A percentile compares a stretch with the other conserved stretches of the same genome.
Conservation (phyloP, 1,140 invertebrate genomes). For the Bicyclus anynana region DNA sequence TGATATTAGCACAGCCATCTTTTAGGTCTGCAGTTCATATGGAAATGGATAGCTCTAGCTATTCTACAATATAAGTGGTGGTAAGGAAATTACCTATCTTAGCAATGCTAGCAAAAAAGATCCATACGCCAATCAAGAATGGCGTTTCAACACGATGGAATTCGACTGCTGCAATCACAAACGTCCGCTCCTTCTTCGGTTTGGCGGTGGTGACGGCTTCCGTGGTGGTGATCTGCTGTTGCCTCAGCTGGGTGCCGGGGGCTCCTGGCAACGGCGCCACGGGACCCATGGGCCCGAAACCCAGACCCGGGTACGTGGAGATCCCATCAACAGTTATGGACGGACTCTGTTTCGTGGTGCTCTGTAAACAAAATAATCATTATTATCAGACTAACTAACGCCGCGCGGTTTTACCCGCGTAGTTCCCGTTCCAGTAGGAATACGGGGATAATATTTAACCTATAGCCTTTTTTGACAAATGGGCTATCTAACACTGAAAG, state of each 20-base stretch:
- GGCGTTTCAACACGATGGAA: conserved; percentile 93
- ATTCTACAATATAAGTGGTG: no score
- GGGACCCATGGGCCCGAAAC: conserved; percentile 69
- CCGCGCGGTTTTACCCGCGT: no score
- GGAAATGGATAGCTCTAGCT: no score
- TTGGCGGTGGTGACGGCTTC: conserved; percentile 45
- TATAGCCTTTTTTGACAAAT: no score
- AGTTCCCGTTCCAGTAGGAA: no score
- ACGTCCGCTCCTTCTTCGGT: conserved; percentile 45
- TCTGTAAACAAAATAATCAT: conserved; percentile 38
- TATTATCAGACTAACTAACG: no score
- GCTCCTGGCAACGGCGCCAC: conserved; percentile 54
- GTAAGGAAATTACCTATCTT: conserved; percentile 97
- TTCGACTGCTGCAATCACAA: conserved; percentile 89
- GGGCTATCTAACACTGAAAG: no score
- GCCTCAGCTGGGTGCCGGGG: conserved; percentile 50
- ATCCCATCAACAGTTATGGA: conserved; percentile 69
- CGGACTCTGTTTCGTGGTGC: conserved; percentile 68
- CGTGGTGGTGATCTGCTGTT: conserved; percentile 50
- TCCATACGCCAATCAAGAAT: conserved; percentile 96
- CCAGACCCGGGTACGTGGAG: conserved; percentile 63
- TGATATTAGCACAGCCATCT: no score
- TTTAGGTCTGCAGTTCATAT: no score
- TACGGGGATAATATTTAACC: no score
- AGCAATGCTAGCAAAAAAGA: conserved; percentile 94